Conservation (phyloP, 2,113 vertebrate genomes). For the Nesospiza acunhae region DNA sequence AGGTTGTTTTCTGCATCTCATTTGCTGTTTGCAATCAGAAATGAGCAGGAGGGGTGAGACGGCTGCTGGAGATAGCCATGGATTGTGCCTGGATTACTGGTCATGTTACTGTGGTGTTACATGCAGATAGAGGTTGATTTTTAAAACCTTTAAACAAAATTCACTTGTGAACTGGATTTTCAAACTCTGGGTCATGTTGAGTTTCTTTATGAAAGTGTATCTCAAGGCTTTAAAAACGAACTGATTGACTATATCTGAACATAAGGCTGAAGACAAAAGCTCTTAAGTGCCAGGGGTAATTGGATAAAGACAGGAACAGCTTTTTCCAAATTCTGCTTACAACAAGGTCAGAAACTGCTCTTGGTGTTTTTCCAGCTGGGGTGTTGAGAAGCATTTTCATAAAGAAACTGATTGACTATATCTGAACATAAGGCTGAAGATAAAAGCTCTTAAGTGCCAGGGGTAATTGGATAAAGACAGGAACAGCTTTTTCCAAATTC, state of each 20-base stretch:
- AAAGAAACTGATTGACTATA: background rate
- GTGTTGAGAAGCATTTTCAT: background rate
- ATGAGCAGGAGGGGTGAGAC: background rate
- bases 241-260: background rate
- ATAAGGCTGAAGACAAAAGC: background rate
- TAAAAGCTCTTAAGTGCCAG: background rate
- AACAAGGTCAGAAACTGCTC: background rate
- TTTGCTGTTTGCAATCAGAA: background rate
- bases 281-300: background rate
- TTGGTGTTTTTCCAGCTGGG: background rate
- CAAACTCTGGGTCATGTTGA: rapidly evolving
- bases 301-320: background rate
- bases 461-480: background rate
- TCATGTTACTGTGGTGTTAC: background rate
- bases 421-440: background rate
- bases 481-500: background rate
- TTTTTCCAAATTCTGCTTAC: background rate
- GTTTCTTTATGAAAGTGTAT: background rate
- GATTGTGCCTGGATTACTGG: background rate
- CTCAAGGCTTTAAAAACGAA: background rate
- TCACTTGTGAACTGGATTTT: background rate
- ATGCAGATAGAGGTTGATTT: background rate
- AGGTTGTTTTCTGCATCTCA: background rate
- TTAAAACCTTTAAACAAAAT: background rate
- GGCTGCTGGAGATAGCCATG: background rate